These are phyloP conservation scores for Smutsia gigantea DNA, from an alignment of 2,797 vertebrate genomes.

Conservation along the genomic window DNA sequence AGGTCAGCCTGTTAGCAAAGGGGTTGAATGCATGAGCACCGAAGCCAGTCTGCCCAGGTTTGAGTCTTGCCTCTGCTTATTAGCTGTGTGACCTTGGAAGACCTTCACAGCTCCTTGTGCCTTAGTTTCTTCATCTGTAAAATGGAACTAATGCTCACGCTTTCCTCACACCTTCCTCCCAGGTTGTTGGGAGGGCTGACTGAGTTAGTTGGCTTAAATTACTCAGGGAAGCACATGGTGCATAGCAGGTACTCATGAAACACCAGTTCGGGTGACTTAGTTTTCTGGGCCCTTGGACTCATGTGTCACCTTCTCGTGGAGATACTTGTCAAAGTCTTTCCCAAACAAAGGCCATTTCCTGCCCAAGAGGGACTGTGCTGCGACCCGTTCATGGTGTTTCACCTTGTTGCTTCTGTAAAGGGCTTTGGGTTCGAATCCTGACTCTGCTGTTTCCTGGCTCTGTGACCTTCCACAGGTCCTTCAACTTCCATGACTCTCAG, in stretches of 20 bases:
- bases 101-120: neutral
- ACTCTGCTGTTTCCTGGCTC: neutral
- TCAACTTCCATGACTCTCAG: neutral
- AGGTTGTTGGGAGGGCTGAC: neutral
- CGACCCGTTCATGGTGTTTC: neutral
- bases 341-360: neutral
- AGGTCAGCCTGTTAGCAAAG: neutral
- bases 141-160: fast-evolving
- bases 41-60: neutral
- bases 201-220: fast-evolving
- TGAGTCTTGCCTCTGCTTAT: neutral
- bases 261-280: neutral
- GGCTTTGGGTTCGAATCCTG: neutral
- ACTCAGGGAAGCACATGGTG: neutral
- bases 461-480: neutral
- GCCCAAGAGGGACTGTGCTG: neutral
- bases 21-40: fast-evolving
- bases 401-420: neutral
- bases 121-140: neutral
- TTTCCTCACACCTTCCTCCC: neutral
- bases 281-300: neutral
- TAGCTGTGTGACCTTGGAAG: neutral
- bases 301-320: neutral
- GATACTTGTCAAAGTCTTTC: neutral
- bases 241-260: neutral